These are phyloP conservation scores for Drosophila histrio DNA, from an alignment of 2,888 invertebrate genomes.

Conservation along the genomic window DNA sequence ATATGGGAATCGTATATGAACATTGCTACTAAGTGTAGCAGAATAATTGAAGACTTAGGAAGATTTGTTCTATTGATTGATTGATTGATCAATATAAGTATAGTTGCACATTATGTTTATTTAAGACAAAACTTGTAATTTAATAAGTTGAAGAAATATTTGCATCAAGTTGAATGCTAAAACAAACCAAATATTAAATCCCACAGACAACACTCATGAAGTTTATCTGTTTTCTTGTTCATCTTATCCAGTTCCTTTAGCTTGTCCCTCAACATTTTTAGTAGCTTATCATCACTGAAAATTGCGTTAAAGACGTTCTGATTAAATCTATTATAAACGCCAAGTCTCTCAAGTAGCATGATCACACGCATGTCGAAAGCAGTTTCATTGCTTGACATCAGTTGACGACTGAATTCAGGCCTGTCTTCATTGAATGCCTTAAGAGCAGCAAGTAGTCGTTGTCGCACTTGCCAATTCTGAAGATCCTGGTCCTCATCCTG, in stretches of 20 bases:
- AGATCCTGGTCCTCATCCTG: background rate
- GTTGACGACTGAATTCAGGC: background rate
- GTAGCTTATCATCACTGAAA: conserved; percentile 41
- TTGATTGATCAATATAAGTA: background rate
- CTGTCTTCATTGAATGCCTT: background rate
- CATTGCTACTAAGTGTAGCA: too few species aligned
- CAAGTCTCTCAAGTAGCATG: conserved; percentile 32
- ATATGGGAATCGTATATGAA: too few species aligned
- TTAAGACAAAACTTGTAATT: background rate
- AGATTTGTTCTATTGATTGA: background rate
- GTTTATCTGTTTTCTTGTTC: conserved; percentile 2
- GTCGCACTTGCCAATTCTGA: too few species aligned
- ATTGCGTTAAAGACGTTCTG: conserved; percentile 45
- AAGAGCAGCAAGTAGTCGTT: background rate
- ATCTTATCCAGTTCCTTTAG: conserved; percentile 37
- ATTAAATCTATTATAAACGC: conserved; percentile 32
- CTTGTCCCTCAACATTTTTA: conserved; percentile 39
- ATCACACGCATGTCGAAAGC: conserved; percentile 32
- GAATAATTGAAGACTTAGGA: too few species aligned
- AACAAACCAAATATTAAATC: conserved; percentile 41
- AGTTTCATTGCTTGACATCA: too few species aligned
- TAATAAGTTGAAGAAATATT: background rate
- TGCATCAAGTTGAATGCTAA: conserved; percentile 1
- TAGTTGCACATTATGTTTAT: background rate
- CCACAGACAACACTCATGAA: conserved; percentile 33